Evolutionary conservation across 2,888 invertebrate species (phyloP).

Genomic region (Phragmatobia fuliginosa): DNA sequence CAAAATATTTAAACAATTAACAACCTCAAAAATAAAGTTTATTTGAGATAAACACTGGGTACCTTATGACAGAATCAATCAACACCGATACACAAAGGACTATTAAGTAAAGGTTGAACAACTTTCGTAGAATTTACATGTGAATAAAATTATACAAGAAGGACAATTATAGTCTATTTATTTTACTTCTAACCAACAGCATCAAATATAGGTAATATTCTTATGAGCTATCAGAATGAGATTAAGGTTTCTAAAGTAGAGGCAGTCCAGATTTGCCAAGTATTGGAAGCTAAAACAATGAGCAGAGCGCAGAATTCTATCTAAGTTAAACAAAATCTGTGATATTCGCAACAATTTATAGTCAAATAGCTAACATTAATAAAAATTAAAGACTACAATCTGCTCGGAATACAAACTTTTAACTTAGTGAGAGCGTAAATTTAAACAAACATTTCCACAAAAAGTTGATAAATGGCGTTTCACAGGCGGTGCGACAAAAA

Average conservation of each 20-base stretch:
- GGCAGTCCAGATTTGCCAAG: no score
- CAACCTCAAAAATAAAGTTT: not conserved
- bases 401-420: not conserved
- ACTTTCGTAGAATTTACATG: not conserved
- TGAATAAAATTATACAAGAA: not conserved
- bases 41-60: not conserved
- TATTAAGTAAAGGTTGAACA: not conserved
- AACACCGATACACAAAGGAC: no score
- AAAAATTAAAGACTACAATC: not conserved
- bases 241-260: no score
- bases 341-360: not conserved
- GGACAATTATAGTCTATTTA: not conserved
- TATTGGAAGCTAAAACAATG: no score
- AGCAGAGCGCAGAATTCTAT: no score
- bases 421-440: conserved; percentile 83
- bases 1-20: not conserved
- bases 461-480: conserved; percentile 85
- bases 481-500: conserved; percentile 80
- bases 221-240: no score
- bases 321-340: not conserved
- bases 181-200: not conserved
- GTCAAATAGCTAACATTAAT: not conserved
- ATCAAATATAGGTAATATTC: no score
- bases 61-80: no score
- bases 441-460: conserved; percentile 84